phyloP scores from a whole-genome alignment of 2,888 invertebrate species.

The Marasmarcha lunaedactyla region DNA sequence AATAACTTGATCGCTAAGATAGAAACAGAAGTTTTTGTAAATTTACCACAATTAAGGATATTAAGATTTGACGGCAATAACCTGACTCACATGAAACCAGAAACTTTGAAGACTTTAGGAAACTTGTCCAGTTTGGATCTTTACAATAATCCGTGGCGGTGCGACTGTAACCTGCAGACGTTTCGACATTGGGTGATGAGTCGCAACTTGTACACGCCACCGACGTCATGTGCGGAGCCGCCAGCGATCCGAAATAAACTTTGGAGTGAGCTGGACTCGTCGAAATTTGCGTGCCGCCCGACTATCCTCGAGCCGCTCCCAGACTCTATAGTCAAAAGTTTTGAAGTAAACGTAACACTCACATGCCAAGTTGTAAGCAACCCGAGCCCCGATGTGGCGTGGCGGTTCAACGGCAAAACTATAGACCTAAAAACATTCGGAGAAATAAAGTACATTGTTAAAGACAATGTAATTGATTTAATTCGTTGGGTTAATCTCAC shows the following conservation, averaged over 20 bases:
- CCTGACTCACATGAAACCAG: constrained; percentile 75
- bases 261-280: constrained; percentile 80
- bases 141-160: constrained; percentile 88
- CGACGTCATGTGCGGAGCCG: constrained; percentile 82
- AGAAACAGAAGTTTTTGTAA: constrained; percentile 77
- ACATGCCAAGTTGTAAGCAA: constrained; percentile 82
- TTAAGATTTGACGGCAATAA: constrained; percentile 83
- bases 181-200: constrained; percentile 83
- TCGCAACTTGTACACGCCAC: constrained; percentile 80
- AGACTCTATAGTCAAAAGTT: constrained; percentile 72
- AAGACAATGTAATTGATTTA: constrained; percentile 56
- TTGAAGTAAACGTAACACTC: constrained; percentile 78
- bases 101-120: constrained; percentile 75
- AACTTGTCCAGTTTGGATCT: constrained; percentile 81
- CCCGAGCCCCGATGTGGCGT: constrained; percentile 80
- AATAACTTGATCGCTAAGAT: constrained; percentile 81
- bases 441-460: constrained; percentile 58
- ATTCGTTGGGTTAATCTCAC: constrained; percentile 77
- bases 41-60: constrained; percentile 75
- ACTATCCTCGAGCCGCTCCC: constrained; percentile 76
- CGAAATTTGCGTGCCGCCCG: constrained; percentile 87
- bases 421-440: constrained; percentile 65
- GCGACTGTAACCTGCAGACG: constrained; percentile 85
- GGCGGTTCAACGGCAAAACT: constrained; percentile 76
- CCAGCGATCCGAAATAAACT: constrained; percentile 73